These are phyloP conservation scores for Parnassius smintheus DNA, from an alignment of 2,888 invertebrate genomes.

Conservation along the genomic window DNA sequence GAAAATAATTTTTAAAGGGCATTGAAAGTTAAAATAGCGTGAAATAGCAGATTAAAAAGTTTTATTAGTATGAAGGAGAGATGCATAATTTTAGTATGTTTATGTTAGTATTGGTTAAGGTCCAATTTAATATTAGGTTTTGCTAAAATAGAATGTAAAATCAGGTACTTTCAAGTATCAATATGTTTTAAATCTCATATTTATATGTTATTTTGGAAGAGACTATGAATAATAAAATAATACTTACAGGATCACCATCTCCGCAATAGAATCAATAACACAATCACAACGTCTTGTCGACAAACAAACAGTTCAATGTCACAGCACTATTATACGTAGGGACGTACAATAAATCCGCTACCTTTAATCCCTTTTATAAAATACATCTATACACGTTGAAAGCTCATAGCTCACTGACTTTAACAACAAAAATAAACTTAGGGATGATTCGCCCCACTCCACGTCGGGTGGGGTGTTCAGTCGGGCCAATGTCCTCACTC, in stretches of 20 bases:
- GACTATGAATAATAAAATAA: not conserved
- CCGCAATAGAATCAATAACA: constrained; percentile 50
- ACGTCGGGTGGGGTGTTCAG: constrained; percentile 44
- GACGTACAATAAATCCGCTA: constrained; percentile 25
- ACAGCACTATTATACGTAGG: constrained; percentile 28
- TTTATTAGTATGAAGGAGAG: too few species aligned
- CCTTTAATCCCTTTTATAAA: constrained; percentile 27
- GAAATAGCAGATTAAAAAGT: too few species aligned
- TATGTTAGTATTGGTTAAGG: too few species aligned
- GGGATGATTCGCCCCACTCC: constrained; percentile 69
- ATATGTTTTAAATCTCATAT: too few species aligned
- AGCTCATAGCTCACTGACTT: constrained; percentile 73
- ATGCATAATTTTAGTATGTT: too few species aligned
- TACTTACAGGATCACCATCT: constrained; percentile 79
- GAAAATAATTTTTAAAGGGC: too few species aligned
- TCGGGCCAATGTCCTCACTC: constrained; percentile 48
- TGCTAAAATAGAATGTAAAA: too few species aligned
- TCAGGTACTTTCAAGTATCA: too few species aligned
- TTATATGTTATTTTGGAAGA: too few species aligned
- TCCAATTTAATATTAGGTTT: too few species aligned
- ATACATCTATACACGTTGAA: constrained; percentile 54
- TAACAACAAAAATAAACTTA: constrained; percentile 76
- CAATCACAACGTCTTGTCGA: constrained; percentile 47
- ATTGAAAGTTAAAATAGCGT: too few species aligned
- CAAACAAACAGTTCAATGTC: constrained; percentile 46